Percentiles rank a stretch among this genome's conserved stretches.
Evolutionary conservation across 2,888 invertebrate genomes (phyloP).

Genomic region (Ophioninae sp.): DNA sequence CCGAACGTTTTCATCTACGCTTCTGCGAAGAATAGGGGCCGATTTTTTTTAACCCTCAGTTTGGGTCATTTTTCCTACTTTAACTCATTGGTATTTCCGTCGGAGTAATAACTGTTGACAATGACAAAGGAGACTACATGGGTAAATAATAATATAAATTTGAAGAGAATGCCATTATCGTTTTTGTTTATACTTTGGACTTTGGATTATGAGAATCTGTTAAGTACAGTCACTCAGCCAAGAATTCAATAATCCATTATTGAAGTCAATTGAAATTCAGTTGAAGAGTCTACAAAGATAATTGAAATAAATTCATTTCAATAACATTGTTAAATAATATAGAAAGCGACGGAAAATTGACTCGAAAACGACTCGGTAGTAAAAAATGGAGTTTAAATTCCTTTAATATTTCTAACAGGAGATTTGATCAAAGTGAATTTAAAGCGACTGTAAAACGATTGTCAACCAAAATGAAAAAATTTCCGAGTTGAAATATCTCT

Average conservation of each 20-base stretch:
- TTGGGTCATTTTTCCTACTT: no score
- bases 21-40: neutral
- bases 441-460: no score
- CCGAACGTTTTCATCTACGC: neutral
- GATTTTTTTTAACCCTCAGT: no score
- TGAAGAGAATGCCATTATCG: neutral
- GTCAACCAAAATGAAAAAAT: neutral
- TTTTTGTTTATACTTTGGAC: neutral
- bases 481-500: neutral
- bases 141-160: neutral
- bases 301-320: no score
- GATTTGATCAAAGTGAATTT: no score
- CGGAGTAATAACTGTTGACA: no score
- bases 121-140: no score
- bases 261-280: neutral
- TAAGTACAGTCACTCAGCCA: neutral
- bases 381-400: neutral
- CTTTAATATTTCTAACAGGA: neutral
- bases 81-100: neutral
- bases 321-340: neutral
- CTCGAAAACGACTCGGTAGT: no score
- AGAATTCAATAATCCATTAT: neutral
- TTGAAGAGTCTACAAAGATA: no score
- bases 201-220: neutral
- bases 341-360: no score